Evolutionary conservation across 2,888 invertebrate genomes (phyloP).

Genomic region (Tinea trinotella): DNA sequence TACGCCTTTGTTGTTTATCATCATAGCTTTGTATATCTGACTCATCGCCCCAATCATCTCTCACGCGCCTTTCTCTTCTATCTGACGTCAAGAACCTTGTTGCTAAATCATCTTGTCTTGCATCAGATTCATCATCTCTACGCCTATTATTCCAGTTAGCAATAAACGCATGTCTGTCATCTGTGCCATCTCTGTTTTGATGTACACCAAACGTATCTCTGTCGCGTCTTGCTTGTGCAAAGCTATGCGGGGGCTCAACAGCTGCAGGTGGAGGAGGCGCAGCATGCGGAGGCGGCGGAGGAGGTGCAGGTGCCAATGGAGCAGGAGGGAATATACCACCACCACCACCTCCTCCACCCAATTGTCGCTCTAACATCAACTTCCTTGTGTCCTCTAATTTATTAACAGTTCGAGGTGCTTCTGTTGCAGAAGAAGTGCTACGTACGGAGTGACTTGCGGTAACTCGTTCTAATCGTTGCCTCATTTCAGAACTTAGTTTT

Average conservation of each 20-base stretch:
- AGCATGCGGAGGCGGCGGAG: constrained; percentile 75
- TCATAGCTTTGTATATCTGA: constrained; percentile 48
- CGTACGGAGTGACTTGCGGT: constrained; percentile 91
- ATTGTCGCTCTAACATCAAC: constrained; percentile 87
- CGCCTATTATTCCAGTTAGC: constrained; percentile 65
- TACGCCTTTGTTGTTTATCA: constrained; percentile 42
- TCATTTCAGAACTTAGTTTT: constrained; percentile 92
- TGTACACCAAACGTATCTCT: constrained; percentile 82
- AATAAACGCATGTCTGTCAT: constrained; percentile 66
- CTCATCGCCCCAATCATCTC: constrained; percentile 62
- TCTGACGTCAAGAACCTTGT: constrained; percentile 58
- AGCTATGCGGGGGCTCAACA: constrained; percentile 75
- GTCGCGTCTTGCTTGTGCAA: constrained; percentile 79
- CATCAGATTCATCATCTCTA: constrained; percentile 52
- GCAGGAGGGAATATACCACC: constrained; percentile 75
- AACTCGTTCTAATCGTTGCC: constrained; percentile 88
- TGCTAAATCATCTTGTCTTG: constrained; percentile 50
- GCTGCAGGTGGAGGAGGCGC: constrained; percentile 68
- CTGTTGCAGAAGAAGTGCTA: constrained; percentile 79
- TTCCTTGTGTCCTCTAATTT: constrained; percentile 90
- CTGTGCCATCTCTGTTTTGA: constrained; percentile 74
- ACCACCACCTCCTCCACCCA: constrained; percentile 75
- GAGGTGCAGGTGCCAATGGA: constrained; percentile 73
- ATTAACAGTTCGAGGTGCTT: constrained; percentile 80
- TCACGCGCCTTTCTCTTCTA: constrained; percentile 42